Percentiles rank a stretch among this genome's conserved stretches.
Evolutionary conservation across 2,113 vertebrate genomes (phyloP).

Genomic region (Apus apus): DNA sequence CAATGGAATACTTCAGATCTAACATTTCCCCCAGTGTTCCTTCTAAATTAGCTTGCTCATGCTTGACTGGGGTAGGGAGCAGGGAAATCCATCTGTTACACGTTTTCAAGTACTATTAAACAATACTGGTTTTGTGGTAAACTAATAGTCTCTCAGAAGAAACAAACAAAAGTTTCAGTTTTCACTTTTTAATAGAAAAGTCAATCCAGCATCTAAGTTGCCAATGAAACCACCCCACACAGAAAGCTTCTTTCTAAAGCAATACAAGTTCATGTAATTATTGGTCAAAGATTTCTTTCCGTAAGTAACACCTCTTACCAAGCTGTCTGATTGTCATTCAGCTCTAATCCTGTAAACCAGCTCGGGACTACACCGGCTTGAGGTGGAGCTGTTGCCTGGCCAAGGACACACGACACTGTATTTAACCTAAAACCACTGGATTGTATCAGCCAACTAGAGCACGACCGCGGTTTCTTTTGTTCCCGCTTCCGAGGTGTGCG

Average conservation of each 20-base stretch:
- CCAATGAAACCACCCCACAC: fast-evolving
- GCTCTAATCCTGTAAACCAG: not conserved
- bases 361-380: fast-evolving
- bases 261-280: fast-evolving
- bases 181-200: not conserved
- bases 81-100: not conserved
- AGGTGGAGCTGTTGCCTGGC: not conserved
- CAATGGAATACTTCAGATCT: fast-evolving
- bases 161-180: not conserved
- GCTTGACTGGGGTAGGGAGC: not conserved
- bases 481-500: not conserved
- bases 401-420: fast-evolving
- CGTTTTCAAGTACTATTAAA: not conserved
- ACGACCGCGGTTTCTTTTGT: fast-evolving
- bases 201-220: not conserved
- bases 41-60: not conserved
- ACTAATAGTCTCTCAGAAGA: not conserved
- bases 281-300: not conserved
- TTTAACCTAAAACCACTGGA: not conserved
- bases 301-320: not conserved
- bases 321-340: not conserved
- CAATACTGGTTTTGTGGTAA: not conserved
- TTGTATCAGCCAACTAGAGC: fast-evolving
- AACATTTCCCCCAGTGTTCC: not conserved
- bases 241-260: not conserved